A percentile compares a stretch with the other conserved stretches of the same genome.
Conservation (phyloP, 2,113 vertebrate genomes). For the Alligator mississippiensis region DNA sequence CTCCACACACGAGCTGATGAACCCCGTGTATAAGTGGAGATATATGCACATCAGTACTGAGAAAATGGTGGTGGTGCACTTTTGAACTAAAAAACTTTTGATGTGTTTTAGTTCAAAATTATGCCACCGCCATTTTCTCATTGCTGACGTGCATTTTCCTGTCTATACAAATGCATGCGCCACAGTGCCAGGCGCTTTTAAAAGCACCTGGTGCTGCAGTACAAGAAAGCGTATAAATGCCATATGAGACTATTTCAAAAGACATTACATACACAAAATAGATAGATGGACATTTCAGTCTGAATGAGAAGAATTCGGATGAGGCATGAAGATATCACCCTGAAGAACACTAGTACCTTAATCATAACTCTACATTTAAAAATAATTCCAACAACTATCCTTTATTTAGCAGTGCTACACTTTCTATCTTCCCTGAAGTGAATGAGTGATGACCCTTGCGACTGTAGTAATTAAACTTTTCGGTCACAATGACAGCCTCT, state of each 20-base stretch:
- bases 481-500: conserved; percentile 31
- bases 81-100: too few species aligned
- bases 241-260: conserved; percentile 5
- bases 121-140: too few species aligned
- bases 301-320: conserved; percentile 29
- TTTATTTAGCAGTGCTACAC: conserved; percentile 46
- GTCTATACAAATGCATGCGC: too few species aligned
- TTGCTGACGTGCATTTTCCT: too few species aligned
- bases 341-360: conserved; percentile 49
- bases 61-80: too few species aligned
- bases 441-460: conserved; percentile 46
- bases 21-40: too few species aligned
- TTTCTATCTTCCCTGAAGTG: conserved; percentile 27
- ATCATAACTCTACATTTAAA: conserved; percentile 26
- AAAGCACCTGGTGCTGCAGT: not conserved
- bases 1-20: too few species aligned
- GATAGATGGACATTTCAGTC: conserved; percentile 40
- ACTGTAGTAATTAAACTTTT: conserved; percentile 63
- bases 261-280: conserved; percentile 1
- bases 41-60: too few species aligned
- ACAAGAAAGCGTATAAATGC: not conserved
- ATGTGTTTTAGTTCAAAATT: too few species aligned
- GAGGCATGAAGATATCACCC: conserved; percentile 9
- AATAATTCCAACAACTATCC: conserved; percentile 15
- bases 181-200: too few species aligned